phyloP scores from a whole-genome alignment of 2,113 vertebrate species.

The Cygnus atratus region DNA sequence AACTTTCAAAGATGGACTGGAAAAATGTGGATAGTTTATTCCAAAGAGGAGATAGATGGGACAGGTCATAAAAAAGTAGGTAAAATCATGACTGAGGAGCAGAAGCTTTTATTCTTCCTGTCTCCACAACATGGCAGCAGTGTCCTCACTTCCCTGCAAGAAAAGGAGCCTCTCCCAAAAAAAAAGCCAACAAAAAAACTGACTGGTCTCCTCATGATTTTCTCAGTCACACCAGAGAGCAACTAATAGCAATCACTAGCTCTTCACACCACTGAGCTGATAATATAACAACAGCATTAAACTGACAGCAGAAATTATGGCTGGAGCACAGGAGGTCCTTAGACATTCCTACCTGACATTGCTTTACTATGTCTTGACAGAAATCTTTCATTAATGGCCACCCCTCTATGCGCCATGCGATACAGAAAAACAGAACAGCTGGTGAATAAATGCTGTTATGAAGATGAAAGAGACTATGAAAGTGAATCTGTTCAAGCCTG shows the following conservation, averaged over 20 bases:
- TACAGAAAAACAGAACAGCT: not conserved
- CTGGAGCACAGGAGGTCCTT: not conserved
- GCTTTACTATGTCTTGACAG: not conserved
- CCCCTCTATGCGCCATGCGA: not conserved
- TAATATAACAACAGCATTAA: not conserved
- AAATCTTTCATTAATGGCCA: not conserved
- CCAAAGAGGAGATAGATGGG: fast-evolving
- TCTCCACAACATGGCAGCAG: not conserved
- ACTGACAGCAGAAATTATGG: not conserved
- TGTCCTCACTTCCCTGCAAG: fast-evolving
- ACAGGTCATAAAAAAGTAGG: not conserved
- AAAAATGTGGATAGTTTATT: not conserved
- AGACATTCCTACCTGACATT: not conserved
- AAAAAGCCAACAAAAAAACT: not conserved
- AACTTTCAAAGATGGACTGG: not conserved
- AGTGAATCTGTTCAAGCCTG: not conserved
- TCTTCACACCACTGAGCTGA: not conserved
- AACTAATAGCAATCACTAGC: not conserved
- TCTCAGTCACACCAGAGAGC: not conserved
- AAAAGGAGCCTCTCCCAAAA: too few species aligned
- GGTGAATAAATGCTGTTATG: not conserved
- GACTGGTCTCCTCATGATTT: not conserved
- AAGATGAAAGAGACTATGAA: not conserved
- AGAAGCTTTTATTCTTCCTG: not conserved
- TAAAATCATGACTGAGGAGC: not conserved